Conservation (phyloP, 2,113 vertebrate genomes). For the Fregata magnificens region DNA sequence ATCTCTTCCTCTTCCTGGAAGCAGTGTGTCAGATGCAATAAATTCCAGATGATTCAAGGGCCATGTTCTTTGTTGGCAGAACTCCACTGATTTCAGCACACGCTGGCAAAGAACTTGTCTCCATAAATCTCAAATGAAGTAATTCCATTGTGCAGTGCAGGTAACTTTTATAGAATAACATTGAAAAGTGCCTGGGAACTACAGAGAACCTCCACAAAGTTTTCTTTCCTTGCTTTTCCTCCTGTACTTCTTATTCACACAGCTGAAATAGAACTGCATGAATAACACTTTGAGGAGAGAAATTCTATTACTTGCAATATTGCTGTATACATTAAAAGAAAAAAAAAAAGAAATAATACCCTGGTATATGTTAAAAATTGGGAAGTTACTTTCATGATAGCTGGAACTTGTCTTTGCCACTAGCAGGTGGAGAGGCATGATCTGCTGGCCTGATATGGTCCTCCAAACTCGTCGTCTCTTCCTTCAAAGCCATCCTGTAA, state of each 20-base stretch:
- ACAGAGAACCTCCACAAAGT: neutral
- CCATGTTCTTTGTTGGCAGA: neutral
- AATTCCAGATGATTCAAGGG: conserved; percentile 16
- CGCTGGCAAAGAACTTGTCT: neutral
- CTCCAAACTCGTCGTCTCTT: neutral
- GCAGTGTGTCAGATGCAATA: neutral
- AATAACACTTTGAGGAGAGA: neutral
- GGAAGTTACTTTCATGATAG: neutral
- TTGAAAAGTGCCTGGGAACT: neutral
- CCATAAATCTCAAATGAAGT: conserved; percentile 8
- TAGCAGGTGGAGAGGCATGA: neutral
- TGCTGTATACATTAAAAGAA: neutral
- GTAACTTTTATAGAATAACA: neutral
- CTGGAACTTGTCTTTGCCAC: neutral
- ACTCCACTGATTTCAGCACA: neutral
- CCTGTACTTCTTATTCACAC: neutral
- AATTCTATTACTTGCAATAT: neutral
- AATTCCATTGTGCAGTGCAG: neutral
- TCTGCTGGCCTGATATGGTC: neutral
- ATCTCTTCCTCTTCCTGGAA: neutral
- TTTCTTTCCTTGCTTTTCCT: neutral
- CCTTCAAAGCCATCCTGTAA: neutral
- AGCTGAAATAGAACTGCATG: neutral
- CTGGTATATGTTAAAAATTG: neutral
- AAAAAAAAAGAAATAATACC: neutral